These are phyloP conservation scores for Dryoscopus gambensis DNA, from an alignment of 2,113 vertebrate genomes.

Conservation along the genomic window DNA sequence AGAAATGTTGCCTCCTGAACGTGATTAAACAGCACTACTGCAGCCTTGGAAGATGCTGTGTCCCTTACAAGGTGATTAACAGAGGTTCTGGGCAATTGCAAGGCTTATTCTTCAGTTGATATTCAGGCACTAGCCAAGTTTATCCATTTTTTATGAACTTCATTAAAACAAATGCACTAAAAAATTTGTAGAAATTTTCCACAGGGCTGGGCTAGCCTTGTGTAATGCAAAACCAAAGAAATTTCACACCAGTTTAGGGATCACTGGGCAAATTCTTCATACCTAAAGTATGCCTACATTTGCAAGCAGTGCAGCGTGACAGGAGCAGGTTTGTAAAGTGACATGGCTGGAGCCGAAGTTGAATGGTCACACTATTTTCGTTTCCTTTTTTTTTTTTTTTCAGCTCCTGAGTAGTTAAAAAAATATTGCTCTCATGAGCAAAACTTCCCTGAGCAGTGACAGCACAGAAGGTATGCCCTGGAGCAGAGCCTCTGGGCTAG, in stretches of 20 bases:
- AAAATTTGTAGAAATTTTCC: neutral
- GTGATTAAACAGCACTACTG: neutral
- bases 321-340: neutral
- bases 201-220: neutral
- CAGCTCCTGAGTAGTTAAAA: neutral
- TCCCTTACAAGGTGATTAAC: neutral
- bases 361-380: fast-evolving
- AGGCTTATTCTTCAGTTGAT: neutral
- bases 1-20: neutral
- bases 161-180: neutral
- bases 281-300: neutral
- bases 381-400: neutral
- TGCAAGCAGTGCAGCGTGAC: neutral
- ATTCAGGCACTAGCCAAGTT: neutral
- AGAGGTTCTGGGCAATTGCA: neutral
- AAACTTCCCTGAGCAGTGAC: neutral
- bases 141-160: neutral
- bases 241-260: neutral
- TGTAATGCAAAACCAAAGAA: neutral
- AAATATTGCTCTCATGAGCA: neutral
- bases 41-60: neutral
- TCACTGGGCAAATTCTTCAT: neutral
- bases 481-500: neutral
- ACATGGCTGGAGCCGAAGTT: neutral
- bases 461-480: neutral